These are phyloP conservation scores for Lasaia peninsularis DNA, from an alignment of 1,140 invertebrate genomes.

Conservation along the genomic window DNA sequence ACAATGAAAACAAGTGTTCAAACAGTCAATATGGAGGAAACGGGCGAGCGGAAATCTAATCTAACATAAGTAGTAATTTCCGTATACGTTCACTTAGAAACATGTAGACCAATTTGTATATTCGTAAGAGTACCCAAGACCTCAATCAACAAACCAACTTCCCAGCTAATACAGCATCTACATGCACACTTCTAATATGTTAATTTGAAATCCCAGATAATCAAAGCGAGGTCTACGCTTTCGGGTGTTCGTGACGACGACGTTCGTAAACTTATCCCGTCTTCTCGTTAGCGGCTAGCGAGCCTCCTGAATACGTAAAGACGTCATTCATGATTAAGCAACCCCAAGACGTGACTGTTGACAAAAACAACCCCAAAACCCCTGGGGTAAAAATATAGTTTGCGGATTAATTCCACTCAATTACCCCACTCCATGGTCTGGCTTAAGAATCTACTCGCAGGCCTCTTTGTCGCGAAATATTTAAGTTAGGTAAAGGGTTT, in stretches of 20 bases:
- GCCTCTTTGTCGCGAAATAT: not conserved
- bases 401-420: slow-evolving; percentile 6
- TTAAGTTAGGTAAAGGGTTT: not conserved
- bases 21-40: too few species aligned
- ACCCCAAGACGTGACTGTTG: slow-evolving; percentile 51
- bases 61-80: too few species aligned
- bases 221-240: slow-evolving; percentile 54
- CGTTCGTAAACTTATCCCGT: slow-evolving; percentile 70
- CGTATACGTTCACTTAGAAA: too few species aligned
- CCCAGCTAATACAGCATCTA: slow-evolving; percentile 20
- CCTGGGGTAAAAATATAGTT: not conserved
- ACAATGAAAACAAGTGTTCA: too few species aligned
- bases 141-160: not conserved
- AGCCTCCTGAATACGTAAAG: slow-evolving; percentile 68
- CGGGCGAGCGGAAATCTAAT: too few species aligned
- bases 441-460: not conserved
- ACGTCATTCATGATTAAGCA: slow-evolving; percentile 65
- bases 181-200: slow-evolving; percentile 33
- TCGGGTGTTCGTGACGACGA: slow-evolving; percentile 56
- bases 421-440: not conserved
- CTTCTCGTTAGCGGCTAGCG: slow-evolving; percentile 61
- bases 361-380: slow-evolving; percentile 20
- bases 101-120: too few species aligned
- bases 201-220: slow-evolving; percentile 65
- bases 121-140: not conserved